These are phyloP conservation scores for Xenopus petersii DNA, from an alignment of 2,797 vertebrate genomes.

Conservation along the genomic window DNA sequence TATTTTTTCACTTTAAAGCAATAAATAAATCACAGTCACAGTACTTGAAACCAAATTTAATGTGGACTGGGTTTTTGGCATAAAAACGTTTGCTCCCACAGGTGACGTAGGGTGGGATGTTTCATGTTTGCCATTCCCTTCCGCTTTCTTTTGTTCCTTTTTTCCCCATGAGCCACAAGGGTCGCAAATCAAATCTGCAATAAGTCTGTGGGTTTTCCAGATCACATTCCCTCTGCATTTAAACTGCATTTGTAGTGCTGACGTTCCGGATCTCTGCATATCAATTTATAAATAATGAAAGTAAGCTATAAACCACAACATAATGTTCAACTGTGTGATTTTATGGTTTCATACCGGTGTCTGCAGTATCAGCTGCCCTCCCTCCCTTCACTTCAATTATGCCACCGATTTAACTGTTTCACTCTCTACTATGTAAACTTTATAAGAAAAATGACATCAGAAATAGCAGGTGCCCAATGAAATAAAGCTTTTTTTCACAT, in stretches of 20 bases:
- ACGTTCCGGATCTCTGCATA: constrained; percentile 47
- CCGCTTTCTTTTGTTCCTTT: no score
- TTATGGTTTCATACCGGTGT: constrained; percentile 42
- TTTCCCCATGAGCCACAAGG: background rate
- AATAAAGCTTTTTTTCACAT: no score
- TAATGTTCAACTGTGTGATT: constrained; percentile 44
- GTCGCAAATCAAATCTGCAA: constrained; percentile 11
- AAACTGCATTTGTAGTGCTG: constrained; percentile 36
- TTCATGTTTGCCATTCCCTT: no score
- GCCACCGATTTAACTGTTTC: constrained; percentile 30
- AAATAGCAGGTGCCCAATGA: no score
- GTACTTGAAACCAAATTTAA: background rate
- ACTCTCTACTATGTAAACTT: background rate
- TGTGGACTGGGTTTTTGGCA: background rate
- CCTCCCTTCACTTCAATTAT: constrained; percentile 40
- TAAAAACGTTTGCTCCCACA: background rate
- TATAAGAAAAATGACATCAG: no score
- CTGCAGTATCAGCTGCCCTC: constrained; percentile 32
- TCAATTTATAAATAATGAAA: constrained; percentile 49
- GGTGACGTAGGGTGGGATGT: background rate
- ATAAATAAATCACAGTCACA: background rate
- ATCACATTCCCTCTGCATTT: constrained; percentile 24
- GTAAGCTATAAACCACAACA: constrained; percentile 44
- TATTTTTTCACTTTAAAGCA: background rate
- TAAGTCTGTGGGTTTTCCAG: constrained; percentile 29